These are phyloP conservation scores for Arrhamphus sclerolepis DNA, from an alignment of 2,797 vertebrate species.

Conservation along the genomic window DNA sequence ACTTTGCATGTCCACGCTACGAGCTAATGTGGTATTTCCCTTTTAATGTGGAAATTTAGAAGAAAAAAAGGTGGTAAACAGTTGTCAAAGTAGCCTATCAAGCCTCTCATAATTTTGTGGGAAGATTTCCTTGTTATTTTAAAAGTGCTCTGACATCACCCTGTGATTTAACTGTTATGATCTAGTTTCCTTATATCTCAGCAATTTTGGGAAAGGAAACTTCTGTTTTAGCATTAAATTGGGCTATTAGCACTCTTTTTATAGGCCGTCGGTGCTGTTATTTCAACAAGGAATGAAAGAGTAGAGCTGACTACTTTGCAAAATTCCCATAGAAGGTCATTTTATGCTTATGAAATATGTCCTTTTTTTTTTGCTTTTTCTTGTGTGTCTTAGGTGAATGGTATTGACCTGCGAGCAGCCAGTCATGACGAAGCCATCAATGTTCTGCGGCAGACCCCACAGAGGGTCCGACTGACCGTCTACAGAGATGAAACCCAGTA, in stretches of 20 bases:
- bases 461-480: constrained; percentile 87
- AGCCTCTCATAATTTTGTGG: constrained; percentile 32
- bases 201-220: constrained; percentile 31
- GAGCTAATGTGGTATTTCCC: constrained; percentile 68
- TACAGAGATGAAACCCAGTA: constrained; percentile 95
- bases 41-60: constrained; percentile 43
- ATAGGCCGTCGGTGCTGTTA: constrained; percentile 6
- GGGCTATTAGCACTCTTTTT: constrained; percentile 26
- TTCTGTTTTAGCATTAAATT: constrained; percentile 24
- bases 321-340: not conserved
- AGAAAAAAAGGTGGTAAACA: constrained; percentile 19
- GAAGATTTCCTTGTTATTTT: constrained; percentile 19
- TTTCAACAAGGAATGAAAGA: not conserved
- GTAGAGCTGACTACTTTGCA: not conserved
- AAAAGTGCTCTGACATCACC: constrained; percentile 22
- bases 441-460: constrained; percentile 95
- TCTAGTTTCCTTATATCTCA: constrained; percentile 30
- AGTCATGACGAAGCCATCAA: constrained; percentile 97
- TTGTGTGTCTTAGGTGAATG: constrained; percentile 85
- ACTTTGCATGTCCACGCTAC: constrained; percentile 33
- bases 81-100: constrained; percentile 15
- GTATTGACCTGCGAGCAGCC: constrained; percentile 90
- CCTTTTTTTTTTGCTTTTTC: not conserved
- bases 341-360: not conserved
- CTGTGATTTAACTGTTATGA: constrained; percentile 33